A percentile compares a stretch with the other conserved stretches of the same genome.
Evolutionary conservation across 2,888 invertebrate genomes (phyloP).

Genomic region (Trachelus troglodyta): DNA sequence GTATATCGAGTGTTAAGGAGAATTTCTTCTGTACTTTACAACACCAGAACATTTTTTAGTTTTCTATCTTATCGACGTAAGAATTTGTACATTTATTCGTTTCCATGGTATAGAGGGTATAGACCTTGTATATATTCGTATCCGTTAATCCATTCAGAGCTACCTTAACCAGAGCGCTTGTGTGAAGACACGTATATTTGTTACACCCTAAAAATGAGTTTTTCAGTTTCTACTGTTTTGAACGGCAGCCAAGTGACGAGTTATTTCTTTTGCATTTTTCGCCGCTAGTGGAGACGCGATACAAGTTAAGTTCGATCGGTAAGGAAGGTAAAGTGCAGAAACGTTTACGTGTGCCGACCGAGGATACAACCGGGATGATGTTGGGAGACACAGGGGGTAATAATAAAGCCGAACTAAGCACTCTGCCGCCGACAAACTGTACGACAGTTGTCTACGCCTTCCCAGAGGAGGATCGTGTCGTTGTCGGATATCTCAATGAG

Average conservation of each 20-base stretch:
- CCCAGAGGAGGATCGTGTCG: constrained; percentile 66
- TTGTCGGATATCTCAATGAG: constrained; percentile 76
- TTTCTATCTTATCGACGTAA: not conserved
- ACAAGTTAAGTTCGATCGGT: constrained; percentile 55
- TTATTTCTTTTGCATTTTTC: constrained; percentile 23
- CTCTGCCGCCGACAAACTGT: constrained; percentile 64
- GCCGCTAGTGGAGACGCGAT: constrained; percentile 50
- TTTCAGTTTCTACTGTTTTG: not conserved
- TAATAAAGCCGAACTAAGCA: constrained; percentile 42
- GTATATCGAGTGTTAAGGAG: not conserved
- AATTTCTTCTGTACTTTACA: not conserved
- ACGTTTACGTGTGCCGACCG: constrained; percentile 47
- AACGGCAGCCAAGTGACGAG: not conserved
- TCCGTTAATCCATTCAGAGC: not conserved
- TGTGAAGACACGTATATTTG: not conserved
- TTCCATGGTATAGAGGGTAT: not conserved
- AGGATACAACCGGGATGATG: constrained; percentile 45
- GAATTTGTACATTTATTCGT: not conserved
- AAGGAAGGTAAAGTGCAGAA: constrained; percentile 44
- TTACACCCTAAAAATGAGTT: not conserved
- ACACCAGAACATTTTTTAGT: not conserved
- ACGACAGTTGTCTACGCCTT: constrained; percentile 67
- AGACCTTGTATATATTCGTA: not conserved
- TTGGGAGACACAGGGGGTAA: constrained; percentile 46
- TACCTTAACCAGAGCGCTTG: not conserved